A percentile compares a stretch with the other conserved stretches of the same genome.
These are phyloP conservation scores for Narcine bancroftii DNA, from an alignment of 2,113 vertebrate species.

Conservation along the genomic window DNA sequence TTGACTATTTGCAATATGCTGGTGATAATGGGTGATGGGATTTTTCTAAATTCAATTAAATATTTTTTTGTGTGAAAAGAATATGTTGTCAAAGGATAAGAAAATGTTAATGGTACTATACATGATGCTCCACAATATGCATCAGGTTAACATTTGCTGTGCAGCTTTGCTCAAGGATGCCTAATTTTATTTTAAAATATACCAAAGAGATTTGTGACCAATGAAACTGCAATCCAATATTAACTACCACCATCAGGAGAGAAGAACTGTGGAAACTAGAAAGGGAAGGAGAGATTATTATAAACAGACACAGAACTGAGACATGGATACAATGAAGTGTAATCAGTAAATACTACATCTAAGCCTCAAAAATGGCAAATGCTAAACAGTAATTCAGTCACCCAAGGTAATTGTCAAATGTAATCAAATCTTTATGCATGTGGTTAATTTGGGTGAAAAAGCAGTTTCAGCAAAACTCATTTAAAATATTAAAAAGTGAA, in stretches of 20 bases:
- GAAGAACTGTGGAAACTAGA: not conserved
- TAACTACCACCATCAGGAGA: not conserved
- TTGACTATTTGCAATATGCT: too few species aligned
- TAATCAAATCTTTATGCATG: too few species aligned
- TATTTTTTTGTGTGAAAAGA: too few species aligned
- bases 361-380: not conserved
- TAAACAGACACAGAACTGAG: not conserved
- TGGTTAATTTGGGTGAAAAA: not conserved
- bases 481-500: not conserved
- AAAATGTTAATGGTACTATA: too few species aligned
- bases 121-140: too few species aligned
- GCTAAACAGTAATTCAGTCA: not conserved
- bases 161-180: not conserved
- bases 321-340: not conserved
- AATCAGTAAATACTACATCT: not conserved
- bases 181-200: not conserved
- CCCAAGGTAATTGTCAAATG: not conserved
- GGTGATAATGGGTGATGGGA: too few species aligned
- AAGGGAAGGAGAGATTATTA: not conserved
- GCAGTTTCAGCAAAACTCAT: not conserved
- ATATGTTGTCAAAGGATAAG: too few species aligned
- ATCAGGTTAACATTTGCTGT: not conserved
- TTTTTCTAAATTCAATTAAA: too few species aligned
- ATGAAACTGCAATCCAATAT: not conserved
- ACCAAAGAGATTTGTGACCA: not conserved